These are phyloP conservation scores for Nannospalax galili DNA, from an alignment of 2,113 vertebrate genomes.

Conservation along the genomic window DNA sequence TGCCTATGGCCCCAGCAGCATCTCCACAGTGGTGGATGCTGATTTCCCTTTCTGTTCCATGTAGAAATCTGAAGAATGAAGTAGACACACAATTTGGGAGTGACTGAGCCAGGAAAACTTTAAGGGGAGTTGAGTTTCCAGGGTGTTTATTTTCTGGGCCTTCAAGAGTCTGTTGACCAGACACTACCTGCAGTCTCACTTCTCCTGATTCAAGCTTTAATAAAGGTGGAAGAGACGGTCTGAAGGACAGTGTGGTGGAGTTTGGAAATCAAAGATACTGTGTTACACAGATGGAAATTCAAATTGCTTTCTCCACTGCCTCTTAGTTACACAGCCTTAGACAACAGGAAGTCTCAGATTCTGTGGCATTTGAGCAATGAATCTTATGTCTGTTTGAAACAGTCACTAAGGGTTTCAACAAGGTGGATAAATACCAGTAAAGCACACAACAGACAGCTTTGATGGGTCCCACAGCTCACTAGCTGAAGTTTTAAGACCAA, in stretches of 20 bases:
- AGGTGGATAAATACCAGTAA: neutral
- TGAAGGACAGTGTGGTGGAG: too few species aligned
- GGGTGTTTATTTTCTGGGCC: neutral
- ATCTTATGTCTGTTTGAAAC: neutral
- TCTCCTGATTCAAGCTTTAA: neutral
- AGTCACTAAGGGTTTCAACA: neutral
- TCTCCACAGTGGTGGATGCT: neutral
- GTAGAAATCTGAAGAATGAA: neutral
- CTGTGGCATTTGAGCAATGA: neutral
- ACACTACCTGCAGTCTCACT: neutral
- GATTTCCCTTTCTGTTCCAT: neutral
- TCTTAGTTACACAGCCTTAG: neutral
- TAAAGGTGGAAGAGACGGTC: neutral
- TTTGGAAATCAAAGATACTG: neutral
- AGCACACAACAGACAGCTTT: neutral
- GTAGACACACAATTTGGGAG: neutral
- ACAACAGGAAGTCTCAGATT: neutral
- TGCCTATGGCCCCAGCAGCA: neutral
- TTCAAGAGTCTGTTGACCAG: neutral
- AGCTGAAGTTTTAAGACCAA: neutral
- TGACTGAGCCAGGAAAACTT: neutral
- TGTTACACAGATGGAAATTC: neutral
- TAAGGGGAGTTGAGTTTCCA: too few species aligned
- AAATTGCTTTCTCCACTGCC: neutral
- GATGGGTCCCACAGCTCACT: rapidly evolving